These are phyloP conservation scores for Dissostichus mawsoni DNA, from an alignment of 2,113 vertebrate species.

Conservation along the genomic window DNA sequence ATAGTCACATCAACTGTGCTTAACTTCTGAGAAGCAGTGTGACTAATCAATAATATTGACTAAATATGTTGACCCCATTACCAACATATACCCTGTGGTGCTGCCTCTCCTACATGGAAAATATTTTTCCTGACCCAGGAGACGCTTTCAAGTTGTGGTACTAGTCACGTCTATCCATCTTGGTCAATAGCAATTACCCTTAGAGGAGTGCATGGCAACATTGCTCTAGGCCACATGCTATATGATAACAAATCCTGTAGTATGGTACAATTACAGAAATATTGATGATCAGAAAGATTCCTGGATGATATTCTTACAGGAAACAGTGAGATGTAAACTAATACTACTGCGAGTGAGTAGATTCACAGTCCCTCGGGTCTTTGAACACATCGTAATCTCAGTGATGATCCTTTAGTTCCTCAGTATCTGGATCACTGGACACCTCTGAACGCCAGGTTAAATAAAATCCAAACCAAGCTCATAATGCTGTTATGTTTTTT, in stretches of 20 bases:
- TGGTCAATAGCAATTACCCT: constrained; percentile 36
- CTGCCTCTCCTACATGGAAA: constrained; percentile 40
- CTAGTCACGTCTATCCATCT: constrained; percentile 39
- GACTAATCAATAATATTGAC: constrained; percentile 31
- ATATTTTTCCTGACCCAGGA: constrained; percentile 29
- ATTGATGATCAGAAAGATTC: constrained; percentile 10
- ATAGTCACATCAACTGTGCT: neutral
- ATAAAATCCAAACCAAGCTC: constrained; percentile 39
- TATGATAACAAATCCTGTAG: neutral
- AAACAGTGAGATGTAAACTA: constrained; percentile 1
- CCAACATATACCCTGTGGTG: constrained; percentile 16
- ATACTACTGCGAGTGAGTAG: neutral
- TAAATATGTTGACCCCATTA: constrained; percentile 51
- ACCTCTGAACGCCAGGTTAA: constrained; percentile 34
- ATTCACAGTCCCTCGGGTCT: constrained; percentile 27
- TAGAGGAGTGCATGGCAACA: neutral
- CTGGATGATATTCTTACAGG: neutral
- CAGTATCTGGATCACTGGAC: constrained; percentile 29
- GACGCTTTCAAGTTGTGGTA: constrained; percentile 23
- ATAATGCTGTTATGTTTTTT: constrained; percentile 28
- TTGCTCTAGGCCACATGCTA: neutral
- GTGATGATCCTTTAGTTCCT: constrained; percentile 31
- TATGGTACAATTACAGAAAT: neutral
- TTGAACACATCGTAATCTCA: constrained; percentile 40
- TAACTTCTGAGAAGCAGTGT: constrained; percentile 11